These are phyloP conservation scores for Meliscaeva auricollis DNA, from an alignment of 2,888 invertebrate species.

Conservation along the genomic window DNA sequence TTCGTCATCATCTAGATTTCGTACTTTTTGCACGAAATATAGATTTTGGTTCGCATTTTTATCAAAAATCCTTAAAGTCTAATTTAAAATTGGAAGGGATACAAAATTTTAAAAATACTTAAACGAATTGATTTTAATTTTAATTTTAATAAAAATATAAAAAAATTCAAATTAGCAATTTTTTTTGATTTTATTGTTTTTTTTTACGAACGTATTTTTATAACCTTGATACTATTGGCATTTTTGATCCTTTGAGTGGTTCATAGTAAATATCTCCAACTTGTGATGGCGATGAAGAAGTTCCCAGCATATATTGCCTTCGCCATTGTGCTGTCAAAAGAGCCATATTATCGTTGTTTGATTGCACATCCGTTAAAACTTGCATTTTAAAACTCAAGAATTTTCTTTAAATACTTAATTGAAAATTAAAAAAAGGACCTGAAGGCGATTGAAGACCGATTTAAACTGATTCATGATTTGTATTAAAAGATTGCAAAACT, in stretches of 20 bases:
- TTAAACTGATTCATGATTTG: slow-evolving; percentile 57
- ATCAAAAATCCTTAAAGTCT: too few relatives aligned
- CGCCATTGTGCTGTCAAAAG: slow-evolving; percentile 80
- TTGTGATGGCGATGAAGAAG: slow-evolving; percentile 81
- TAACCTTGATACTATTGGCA: slow-evolving; percentile 80
- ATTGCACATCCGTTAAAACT: slow-evolving; percentile 79
- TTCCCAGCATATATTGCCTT: slow-evolving; percentile 81
- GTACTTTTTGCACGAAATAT: too few relatives aligned
- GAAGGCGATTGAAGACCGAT: slow-evolving; percentile 33
- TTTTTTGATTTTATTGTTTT: too few relatives aligned
- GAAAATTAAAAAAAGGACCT: neutral
- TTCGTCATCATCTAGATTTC: too few relatives aligned
- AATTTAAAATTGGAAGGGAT: too few relatives aligned
- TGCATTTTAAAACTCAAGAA: slow-evolving; percentile 23
- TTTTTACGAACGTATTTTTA: neutral
- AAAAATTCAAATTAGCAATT: too few relatives aligned
- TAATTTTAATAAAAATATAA: too few relatives aligned
- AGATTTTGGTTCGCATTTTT: too few relatives aligned
- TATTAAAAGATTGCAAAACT: neutral
- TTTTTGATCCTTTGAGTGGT: slow-evolving; percentile 81
- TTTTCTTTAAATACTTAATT: neutral
- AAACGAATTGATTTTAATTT: too few relatives aligned
- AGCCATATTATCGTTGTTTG: slow-evolving; percentile 77
- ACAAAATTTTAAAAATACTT: too few relatives aligned
- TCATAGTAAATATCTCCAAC: slow-evolving; percentile 81